Base-by-base conservation (phyloP, 1,140 invertebrate species). In the Drosophila aff. region DNA sequence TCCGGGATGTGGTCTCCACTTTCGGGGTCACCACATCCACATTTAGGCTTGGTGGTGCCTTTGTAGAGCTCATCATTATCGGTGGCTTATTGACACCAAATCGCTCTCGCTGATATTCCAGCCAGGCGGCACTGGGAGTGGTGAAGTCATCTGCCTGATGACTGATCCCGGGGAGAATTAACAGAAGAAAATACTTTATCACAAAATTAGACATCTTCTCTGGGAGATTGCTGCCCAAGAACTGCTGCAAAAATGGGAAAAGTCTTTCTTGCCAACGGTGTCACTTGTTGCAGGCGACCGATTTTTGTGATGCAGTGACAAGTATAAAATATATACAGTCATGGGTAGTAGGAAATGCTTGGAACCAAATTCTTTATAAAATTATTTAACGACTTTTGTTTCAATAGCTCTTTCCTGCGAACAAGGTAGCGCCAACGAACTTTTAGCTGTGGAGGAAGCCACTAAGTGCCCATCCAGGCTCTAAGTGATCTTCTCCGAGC, bases 21-120 rank as follows among this genome's bases (percentile, higher is more conserved):
- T 82, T 90, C 3, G 85, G 69, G 11, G 79, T 76, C 2, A 79
- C 67, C 26, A 89, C 50, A 9, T 63, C 68, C 11, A 66, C 61
- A 49, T 16, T 49, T 2, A 50, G 38, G 9, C 40, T 47, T 8
- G 66, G 53, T 38, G 81, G 67, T 23, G 73, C 53, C 31, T 38
- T 50, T 2, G 36, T 61, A 1, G 81, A 76, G 23, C 40, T 77
- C 4, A 57, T 23, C 23, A 82, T 62, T 10, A 74, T 28, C 6
- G 61, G 49, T 4, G 64, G 44, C 58, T 66, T 86, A 50, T 65
- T 61, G 13, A 72, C 18, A 9, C 83, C 78, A 31, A 87, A 92
- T 5, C 91, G 63, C 16, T 92, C 91, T 4, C 79, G 62, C 55
- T 92, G 91, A 78, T 92, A 92, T 11, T 84, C 76, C 11, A 92